Percentiles rank a stretch among this genome's conserved stretches.
These are phyloP conservation scores for Drosophila colorata DNA, from an alignment of 2,888 invertebrate genomes.

Conservation along the genomic window DNA sequence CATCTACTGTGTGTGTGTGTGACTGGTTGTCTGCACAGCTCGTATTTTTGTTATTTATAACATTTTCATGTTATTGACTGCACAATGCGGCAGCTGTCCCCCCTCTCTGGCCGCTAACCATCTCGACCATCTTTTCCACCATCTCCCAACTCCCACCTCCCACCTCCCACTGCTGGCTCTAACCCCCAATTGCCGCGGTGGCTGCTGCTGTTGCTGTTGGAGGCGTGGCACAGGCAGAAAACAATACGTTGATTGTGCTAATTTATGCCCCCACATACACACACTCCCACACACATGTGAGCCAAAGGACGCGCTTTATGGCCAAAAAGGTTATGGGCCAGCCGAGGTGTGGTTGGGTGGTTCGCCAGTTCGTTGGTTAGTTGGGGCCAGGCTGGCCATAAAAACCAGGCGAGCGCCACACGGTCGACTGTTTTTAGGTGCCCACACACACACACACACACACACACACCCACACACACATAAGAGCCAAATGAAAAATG, in stretches of 20 bases:
- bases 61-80: slow-evolving; percentile 79
- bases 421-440: slow-evolving; percentile 78
- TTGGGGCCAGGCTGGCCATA: slow-evolving; percentile 64
- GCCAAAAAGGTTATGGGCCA: slow-evolving; percentile 73
- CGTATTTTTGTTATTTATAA: slow-evolving; percentile 79
- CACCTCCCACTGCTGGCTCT: not conserved
- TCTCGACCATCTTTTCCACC: slow-evolving; percentile 1
- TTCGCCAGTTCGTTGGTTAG: slow-evolving; percentile 26
- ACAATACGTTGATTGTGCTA: slow-evolving; percentile 82
- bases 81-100: slow-evolving; percentile 43
- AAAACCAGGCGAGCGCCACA: slow-evolving; percentile 72
- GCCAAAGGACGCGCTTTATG: slow-evolving; percentile 68
- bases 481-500: slow-evolving; percentile 69
- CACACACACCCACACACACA: slow-evolving; percentile 2
- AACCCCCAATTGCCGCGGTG: slow-evolving; percentile 4
- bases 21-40: slow-evolving; percentile 34
- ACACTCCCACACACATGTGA: slow-evolving; percentile 32
- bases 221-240: slow-evolving; percentile 64
- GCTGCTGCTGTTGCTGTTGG: slow-evolving; percentile 14
- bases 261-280: slow-evolving; percentile 66
- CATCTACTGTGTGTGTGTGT: slow-evolving; percentile 12
- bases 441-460: slow-evolving; percentile 35
- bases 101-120: not conserved
- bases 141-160: slow-evolving; percentile 7
- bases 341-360: slow-evolving; percentile 31